These are phyloP conservation scores for Lerema accius DNA, from an alignment of 1,140 invertebrate species.

Conservation along the genomic window DNA sequence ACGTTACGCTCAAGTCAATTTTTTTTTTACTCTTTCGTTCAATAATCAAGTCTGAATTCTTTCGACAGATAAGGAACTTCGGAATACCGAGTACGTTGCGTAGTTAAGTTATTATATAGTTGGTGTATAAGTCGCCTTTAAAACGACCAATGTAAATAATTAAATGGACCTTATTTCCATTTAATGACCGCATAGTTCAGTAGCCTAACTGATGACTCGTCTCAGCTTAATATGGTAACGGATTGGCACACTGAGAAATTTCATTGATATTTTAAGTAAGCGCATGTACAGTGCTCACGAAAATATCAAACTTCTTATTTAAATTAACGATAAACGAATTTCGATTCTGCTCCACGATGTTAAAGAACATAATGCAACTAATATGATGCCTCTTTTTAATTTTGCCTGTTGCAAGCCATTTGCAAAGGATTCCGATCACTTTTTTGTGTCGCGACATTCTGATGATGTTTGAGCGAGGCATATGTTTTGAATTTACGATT, in stretches of 20 bases:
- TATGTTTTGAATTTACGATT: conserved; percentile 21
- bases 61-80: conserved; percentile 38
- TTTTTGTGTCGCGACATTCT: conserved; percentile 25
- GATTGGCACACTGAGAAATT: conserved; percentile 30
- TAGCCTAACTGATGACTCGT: conserved; percentile 35
- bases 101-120: conserved; percentile 60
- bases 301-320: conserved; percentile 18
- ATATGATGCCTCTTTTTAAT: background rate
- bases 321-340: background rate
- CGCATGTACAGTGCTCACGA: conserved; percentile 6
- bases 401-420: conserved; percentile 15
- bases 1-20: background rate
- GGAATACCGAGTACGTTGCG: conserved; percentile 35
- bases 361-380: conserved; percentile 10
- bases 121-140: conserved; percentile 38
- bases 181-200: conserved; percentile 42
- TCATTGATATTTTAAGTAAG: conserved; percentile 31
- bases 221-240: conserved; percentile 33
- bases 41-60: conserved; percentile 49
- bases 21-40: conserved; percentile 29
- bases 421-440: conserved; percentile 19
- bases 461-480: conserved; percentile 10
- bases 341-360: background rate
- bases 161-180: conserved; percentile 43
- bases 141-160: conserved; percentile 39